phyloP scores from a whole-genome alignment of 2,888 invertebrate species.

The Mesodorylaimus sp. region DNA sequence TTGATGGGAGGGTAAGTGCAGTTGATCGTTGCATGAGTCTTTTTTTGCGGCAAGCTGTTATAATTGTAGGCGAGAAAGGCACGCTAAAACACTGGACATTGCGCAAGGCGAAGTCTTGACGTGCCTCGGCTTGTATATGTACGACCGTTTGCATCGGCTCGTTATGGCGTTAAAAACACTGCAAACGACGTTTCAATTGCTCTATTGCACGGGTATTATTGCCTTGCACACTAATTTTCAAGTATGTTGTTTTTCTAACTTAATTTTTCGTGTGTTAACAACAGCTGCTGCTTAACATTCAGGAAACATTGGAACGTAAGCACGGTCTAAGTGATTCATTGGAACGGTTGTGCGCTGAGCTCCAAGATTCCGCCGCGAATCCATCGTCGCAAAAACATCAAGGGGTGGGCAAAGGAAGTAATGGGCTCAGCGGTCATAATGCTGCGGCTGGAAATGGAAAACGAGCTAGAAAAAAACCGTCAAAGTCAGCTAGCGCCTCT shows the following conservation, averaged over 20 bases:
- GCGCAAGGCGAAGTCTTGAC: slow-evolving; percentile 89
- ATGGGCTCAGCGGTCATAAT: too few species aligned
- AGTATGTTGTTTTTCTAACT: slow-evolving; percentile 15
- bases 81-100: slow-evolving; percentile 87
- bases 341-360: slow-evolving; percentile 10
- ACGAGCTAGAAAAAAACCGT: neutral
- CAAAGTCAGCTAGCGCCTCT: neutral
- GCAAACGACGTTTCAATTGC: slow-evolving; percentile 77
- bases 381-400: neutral
- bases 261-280: neutral
- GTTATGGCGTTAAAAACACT: slow-evolving; percentile 69
- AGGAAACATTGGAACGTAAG: neutral
- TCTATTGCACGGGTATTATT: slow-evolving; percentile 69
- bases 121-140: slow-evolving; percentile 77
- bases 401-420: neutral
- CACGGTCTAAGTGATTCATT: slow-evolving; percentile 5
- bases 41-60: neutral
- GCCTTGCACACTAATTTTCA: slow-evolving; percentile 68
- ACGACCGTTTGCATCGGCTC: slow-evolving; percentile 67
- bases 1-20: slow-evolving; percentile 51
- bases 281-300: neutral
- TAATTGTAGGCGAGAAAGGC: slow-evolving; percentile 47
- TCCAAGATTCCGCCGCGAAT: slow-evolving; percentile 6
- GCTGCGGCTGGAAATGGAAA: too few species aligned
- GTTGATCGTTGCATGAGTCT: slow-evolving; percentile 5